phyloP scores from a whole-genome alignment of 2,113 vertebrate genomes.

The Propithecus coquereli region DNA sequence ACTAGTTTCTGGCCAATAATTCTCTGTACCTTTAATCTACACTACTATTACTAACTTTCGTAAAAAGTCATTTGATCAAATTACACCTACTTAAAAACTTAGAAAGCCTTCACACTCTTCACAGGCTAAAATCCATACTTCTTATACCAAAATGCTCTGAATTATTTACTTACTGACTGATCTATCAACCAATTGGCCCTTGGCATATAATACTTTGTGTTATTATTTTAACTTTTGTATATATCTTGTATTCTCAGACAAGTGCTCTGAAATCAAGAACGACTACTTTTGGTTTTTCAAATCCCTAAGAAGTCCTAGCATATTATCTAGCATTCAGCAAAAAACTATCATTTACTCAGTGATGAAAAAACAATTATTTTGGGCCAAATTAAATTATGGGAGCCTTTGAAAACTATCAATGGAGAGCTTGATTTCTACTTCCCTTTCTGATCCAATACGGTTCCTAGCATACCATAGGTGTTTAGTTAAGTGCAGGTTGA shows the following conservation, averaged over 20 bases:
- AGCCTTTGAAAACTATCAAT: not conserved
- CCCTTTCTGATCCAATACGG: not conserved
- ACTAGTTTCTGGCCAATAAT: not conserved
- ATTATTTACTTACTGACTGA: constrained; percentile 4
- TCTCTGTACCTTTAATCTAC: not conserved
- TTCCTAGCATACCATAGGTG: not conserved
- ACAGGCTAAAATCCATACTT: constrained; percentile 20
- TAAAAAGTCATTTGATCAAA: not conserved
- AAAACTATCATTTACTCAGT: not conserved
- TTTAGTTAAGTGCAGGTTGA: not conserved
- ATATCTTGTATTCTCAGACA: not conserved
- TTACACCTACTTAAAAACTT: constrained; percentile 27
- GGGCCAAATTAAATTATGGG: not conserved
- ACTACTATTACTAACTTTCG: not conserved
- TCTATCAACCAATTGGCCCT: not conserved
- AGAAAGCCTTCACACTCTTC: not conserved
- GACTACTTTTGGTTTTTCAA: constrained; percentile 5
- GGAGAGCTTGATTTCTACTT: not conserved
- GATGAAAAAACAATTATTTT: not conserved
- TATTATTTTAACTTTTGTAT: constrained; percentile 19
- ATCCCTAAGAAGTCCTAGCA: not conserved
- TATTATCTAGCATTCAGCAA: not conserved
- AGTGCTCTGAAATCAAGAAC: not conserved
- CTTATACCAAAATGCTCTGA: constrained; percentile 22
- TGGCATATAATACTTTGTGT: not conserved